Evolutionary conservation across 2,888 invertebrate genomes (phyloP).

Genomic region (Agrenia bidenticulata): DNA sequence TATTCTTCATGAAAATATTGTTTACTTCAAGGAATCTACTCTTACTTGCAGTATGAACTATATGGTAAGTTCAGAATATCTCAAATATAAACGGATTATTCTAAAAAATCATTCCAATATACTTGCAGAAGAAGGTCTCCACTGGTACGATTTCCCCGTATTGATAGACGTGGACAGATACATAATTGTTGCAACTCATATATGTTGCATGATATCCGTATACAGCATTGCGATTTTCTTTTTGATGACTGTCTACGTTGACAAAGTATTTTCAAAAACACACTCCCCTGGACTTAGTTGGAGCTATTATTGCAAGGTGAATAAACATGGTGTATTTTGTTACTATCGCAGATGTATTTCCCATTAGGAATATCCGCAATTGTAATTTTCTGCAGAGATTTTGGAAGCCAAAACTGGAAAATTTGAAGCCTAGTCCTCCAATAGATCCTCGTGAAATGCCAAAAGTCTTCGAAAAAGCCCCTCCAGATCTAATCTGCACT

Average conservation of each 20-base stretch:
- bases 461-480: slow-evolving; percentile 2
- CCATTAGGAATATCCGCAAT: too few relatives aligned
- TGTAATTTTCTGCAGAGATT: too few relatives aligned
- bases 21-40: slow-evolving; percentile 22
- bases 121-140: slow-evolving; percentile 30
- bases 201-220: slow-evolving; percentile 26
- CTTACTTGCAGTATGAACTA: slow-evolving; percentile 29
- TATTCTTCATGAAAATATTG: too few relatives aligned
- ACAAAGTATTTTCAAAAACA: slow-evolving; percentile 29
- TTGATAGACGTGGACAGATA: slow-evolving; percentile 20
- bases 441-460: slow-evolving; percentile 5
- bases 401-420: background rate
- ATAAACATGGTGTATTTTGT: too few relatives aligned
- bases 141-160: slow-evolving; percentile 40
- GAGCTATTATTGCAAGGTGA: slow-evolving; percentile 22
- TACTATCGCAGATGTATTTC: too few relatives aligned
- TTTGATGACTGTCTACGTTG: slow-evolving; percentile 25
- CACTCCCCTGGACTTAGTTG: slow-evolving; percentile 29
- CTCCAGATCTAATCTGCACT: slow-evolving; percentile 8
- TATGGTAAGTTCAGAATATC: slow-evolving; percentile 26
- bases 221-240: slow-evolving; percentile 24
- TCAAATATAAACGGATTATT: too few relatives aligned
- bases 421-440: slow-evolving; percentile 4
- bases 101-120: background rate
- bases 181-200: slow-evolving; percentile 15